Percentiles rank a stretch among this genome's conserved stretches.
Conservation (phyloP, 2,113 vertebrate genomes). For the Hyaena hyaena region DNA sequence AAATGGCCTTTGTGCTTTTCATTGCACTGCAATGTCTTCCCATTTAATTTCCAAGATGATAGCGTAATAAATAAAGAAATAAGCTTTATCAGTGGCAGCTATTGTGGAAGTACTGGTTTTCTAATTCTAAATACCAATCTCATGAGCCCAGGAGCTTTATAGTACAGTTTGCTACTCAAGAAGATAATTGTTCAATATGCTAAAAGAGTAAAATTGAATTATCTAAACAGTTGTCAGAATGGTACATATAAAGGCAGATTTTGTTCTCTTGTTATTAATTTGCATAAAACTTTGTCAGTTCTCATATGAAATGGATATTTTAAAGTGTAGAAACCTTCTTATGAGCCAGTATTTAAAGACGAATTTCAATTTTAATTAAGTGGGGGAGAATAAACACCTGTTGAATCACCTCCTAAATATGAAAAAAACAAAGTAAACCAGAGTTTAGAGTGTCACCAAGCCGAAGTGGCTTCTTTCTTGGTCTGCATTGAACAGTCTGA, state of each 20-base stretch:
- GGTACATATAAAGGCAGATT: background rate
- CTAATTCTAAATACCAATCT: slow-evolving; percentile 19
- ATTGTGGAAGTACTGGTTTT: slow-evolving; percentile 36
- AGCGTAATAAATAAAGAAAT: slow-evolving; percentile 1
- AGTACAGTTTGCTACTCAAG: background rate
- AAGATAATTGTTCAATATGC: slow-evolving; percentile 39
- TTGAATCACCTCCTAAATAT: background rate
- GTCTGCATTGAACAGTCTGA: background rate
- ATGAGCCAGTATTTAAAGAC: slow-evolving; percentile 73
- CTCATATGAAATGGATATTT: slow-evolving; percentile 46
- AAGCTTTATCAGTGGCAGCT: background rate
- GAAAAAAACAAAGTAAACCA: background rate
- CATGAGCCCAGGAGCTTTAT: background rate
- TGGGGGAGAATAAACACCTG: slow-evolving; percentile 7
- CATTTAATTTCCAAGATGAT: slow-evolving; percentile 45
- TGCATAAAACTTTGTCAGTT: slow-evolving; percentile 59
- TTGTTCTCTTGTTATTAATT: background rate
- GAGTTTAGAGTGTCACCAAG: background rate
- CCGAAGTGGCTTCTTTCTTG: background rate
- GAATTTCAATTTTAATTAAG: slow-evolving; percentile 69
- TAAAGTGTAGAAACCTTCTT: slow-evolving; percentile 75
- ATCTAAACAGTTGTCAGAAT: slow-evolving; percentile 42
- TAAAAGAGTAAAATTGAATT: slow-evolving; percentile 51
- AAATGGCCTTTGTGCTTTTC: background rate
- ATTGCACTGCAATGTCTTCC: background rate